phyloP scores from a whole-genome alignment of 1,140 invertebrate species.

The Steinernema khuongi region DNA sequence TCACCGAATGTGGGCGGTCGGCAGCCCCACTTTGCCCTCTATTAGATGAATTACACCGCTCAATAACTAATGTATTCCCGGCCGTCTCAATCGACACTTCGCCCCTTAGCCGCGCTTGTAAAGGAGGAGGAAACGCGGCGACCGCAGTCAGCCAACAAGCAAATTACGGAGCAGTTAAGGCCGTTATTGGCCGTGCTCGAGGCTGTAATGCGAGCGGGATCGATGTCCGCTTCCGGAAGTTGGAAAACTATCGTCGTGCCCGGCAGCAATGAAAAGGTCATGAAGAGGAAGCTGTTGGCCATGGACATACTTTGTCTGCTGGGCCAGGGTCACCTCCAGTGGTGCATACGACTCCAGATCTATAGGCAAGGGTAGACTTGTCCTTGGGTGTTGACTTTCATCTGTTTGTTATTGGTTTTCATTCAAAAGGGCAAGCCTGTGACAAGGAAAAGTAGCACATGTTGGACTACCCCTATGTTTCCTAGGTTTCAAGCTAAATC shows the following conservation, averaged over 20 bases:
- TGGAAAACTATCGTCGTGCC: background rate
- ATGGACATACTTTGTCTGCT: too few relatives aligned
- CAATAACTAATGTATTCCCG: slow-evolving; percentile 13
- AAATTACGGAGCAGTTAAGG: slow-evolving; percentile 8
- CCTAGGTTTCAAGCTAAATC: too few relatives aligned
- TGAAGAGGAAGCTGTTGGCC: too few relatives aligned
- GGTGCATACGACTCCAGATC: too few relatives aligned
- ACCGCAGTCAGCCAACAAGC: background rate
- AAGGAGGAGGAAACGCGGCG: slow-evolving; percentile 4
- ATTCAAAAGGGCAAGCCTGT: too few relatives aligned
- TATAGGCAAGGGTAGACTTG: too few relatives aligned
- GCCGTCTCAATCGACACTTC: background rate
- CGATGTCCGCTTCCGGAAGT: background rate
- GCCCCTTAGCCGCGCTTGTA: background rate
- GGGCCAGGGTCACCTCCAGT: too few relatives aligned
- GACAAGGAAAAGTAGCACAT: too few relatives aligned
- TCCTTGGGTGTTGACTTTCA: too few relatives aligned
- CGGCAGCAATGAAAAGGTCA: too few relatives aligned
- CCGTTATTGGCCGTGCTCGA: background rate
- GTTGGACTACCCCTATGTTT: too few relatives aligned
- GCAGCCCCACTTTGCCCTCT: background rate
- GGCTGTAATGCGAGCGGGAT: background rate
- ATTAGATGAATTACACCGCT: slow-evolving; percentile 13
- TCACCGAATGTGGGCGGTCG: background rate
- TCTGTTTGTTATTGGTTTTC: too few relatives aligned